Percentiles rank a stretch among this genome's conserved stretches.
phyloP scores from a whole-genome alignment of 2,888 invertebrate species.

The Nycteola revayana region DNA sequence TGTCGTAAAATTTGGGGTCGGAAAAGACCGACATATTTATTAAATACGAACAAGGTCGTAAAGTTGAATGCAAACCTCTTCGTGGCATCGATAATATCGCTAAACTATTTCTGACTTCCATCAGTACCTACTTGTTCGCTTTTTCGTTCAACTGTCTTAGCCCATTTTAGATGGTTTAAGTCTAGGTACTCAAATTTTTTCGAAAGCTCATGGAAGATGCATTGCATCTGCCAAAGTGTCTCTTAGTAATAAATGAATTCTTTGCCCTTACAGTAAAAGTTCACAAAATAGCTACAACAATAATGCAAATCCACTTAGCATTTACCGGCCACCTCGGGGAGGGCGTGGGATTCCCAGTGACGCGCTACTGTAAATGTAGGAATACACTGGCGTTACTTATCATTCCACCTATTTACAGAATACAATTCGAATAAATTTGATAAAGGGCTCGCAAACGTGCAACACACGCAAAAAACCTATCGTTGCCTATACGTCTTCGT shows the following conservation, averaged over 20 bases:
- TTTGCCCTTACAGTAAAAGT: slow-evolving; percentile 40
- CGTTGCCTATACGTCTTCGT: slow-evolving; percentile 23
- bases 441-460: slow-evolving; percentile 63
- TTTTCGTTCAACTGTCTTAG: slow-evolving; percentile 7
- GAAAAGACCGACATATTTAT: slow-evolving; percentile 80
- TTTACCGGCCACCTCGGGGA: slow-evolving; percentile 47
- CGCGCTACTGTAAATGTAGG: slow-evolving; percentile 45
- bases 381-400: slow-evolving; percentile 54
- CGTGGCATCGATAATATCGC: slow-evolving; percentile 70
- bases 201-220: no score
- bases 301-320: slow-evolving; percentile 61
- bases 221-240: slow-evolving; percentile 16
- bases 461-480: slow-evolving; percentile 49
- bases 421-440: slow-evolving; percentile 71
- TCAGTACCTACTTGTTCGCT: slow-evolving; percentile 32
- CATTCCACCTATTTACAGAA: slow-evolving; percentile 64
- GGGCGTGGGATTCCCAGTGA: slow-evolving; percentile 60
- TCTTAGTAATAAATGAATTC: slow-evolving; percentile 33
- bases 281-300: slow-evolving; percentile 58
- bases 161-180: no score
- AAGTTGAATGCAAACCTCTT: slow-evolving; percentile 74
- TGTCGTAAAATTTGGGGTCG: slow-evolving; percentile 79
- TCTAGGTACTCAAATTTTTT: no score
- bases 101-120: slow-evolving; percentile 62
- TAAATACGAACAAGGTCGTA: slow-evolving; percentile 80